Conservation (phyloP, 2,888 invertebrate species). For the Pasiphila rectangulata region DNA sequence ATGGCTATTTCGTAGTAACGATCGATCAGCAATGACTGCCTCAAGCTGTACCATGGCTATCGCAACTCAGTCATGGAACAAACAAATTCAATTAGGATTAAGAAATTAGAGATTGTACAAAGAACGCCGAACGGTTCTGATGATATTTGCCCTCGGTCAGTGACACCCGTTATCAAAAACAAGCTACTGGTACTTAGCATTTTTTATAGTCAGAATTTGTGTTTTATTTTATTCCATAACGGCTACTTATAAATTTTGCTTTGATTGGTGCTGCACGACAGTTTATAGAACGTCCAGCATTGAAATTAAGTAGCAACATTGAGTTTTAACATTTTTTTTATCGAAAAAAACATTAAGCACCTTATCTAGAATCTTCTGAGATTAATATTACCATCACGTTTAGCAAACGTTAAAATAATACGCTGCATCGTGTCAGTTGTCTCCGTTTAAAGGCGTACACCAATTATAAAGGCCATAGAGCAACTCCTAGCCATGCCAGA, state of each 20-base stretch:
- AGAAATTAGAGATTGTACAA: constrained; percentile 71
- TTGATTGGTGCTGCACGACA: no score
- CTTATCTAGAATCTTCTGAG: background rate
- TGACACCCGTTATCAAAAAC: constrained; percentile 55
- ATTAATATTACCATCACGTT: constrained; percentile 10
- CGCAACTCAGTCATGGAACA: constrained; percentile 58
- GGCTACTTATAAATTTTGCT: no score
- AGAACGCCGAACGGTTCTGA: constrained; percentile 61
- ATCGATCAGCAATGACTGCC: constrained; percentile 52
- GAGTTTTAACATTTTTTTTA: no score
- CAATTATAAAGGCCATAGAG: constrained; percentile 20
- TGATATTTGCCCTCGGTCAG: constrained; percentile 54
- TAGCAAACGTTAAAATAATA: constrained; percentile 15
- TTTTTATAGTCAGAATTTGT: background rate
- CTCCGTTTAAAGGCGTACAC: constrained; percentile 3
- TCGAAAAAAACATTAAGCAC: background rate
- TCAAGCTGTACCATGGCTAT: constrained; percentile 56
- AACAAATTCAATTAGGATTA: constrained; percentile 80
- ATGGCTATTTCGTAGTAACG: constrained; percentile 50
- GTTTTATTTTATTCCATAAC: no score
- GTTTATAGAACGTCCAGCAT: no score
- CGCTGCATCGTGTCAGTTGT: constrained; percentile 17
- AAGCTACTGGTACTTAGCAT: constrained; percentile 33
- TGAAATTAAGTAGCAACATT: no score
- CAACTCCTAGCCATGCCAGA: constrained; percentile 2